Evolutionary conservation across 2,888 invertebrate genomes (phyloP).

Genomic region (Isotomurus palustris): DNA sequence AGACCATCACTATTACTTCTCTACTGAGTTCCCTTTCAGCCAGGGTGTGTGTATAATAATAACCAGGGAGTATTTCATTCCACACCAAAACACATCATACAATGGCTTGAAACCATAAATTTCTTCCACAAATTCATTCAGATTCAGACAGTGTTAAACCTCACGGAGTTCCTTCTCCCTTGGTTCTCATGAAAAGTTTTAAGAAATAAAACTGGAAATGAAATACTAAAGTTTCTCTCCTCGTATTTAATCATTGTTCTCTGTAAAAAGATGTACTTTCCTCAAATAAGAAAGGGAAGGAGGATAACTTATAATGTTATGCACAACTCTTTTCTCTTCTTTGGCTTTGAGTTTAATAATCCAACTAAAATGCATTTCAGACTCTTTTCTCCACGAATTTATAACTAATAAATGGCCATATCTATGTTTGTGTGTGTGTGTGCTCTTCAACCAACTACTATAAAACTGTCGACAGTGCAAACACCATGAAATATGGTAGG

Average conservation of each 20-base stretch:
- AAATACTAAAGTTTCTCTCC: conserved; percentile 15
- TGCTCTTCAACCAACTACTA: too few relatives aligned
- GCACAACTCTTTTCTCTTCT: background rate
- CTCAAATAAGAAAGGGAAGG: background rate
- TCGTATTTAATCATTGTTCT: conserved; percentile 12
- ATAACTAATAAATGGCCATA: conserved; percentile 15
- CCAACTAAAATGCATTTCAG: conserved; percentile 13
- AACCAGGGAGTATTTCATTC: conserved; percentile 5
- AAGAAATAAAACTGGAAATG: conserved; percentile 12
- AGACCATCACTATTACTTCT: too few relatives aligned
- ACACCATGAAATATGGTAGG: too few relatives aligned
- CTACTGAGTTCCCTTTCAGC: too few relatives aligned
- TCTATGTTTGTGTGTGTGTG: background rate
- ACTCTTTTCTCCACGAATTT: conserved; percentile 2
- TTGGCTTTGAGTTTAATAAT: conserved; percentile 12
- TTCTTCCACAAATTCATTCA: conserved; percentile 19
- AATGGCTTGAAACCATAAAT: conserved; percentile 6
- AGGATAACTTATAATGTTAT: background rate
- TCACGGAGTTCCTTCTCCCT: conserved; percentile 4
- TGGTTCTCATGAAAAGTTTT: conserved; percentile 12
- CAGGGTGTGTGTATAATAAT: conserved; percentile 11
- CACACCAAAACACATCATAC: conserved; percentile 17
- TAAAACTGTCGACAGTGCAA: conserved; percentile 13
- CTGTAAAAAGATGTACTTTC: background rate
- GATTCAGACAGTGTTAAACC: conserved; percentile 16